Evolutionary conservation across 2,888 invertebrate genomes (phyloP).

Genomic region (Torymus auratus): DNA sequence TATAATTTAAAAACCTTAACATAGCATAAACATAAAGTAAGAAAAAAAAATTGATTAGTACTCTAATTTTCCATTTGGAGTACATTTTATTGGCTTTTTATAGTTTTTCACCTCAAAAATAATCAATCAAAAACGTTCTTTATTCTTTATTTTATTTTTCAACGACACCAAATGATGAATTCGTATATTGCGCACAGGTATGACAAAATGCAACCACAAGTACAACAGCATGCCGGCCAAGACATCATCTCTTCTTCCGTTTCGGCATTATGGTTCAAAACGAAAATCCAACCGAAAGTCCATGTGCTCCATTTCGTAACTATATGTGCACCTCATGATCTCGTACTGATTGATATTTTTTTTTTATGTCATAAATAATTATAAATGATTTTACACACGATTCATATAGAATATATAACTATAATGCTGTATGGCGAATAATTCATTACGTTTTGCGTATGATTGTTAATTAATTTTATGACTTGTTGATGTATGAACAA

Average conservation of each 20-base stretch:
- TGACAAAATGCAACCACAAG: conserved; percentile 59
- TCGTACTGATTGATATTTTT: conserved; percentile 39
- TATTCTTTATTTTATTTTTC: conserved; percentile 3
- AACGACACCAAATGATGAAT: not conserved
- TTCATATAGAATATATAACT: conserved; percentile 6
- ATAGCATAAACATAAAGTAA: too few relatives aligned
- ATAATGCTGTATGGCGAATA: conserved; percentile 18
- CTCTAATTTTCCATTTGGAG: not conserved
- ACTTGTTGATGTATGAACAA: conserved; percentile 18
- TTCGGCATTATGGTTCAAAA: conserved; percentile 56
- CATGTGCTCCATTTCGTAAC: conserved; percentile 57
- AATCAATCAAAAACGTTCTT: not conserved
- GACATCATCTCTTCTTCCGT: conserved; percentile 57
- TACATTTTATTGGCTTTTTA: not conserved
- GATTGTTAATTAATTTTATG: conserved; percentile 48
- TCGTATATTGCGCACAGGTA: conserved; percentile 50
- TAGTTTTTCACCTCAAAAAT: not conserved
- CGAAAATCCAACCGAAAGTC: conserved; percentile 57
- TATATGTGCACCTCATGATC: conserved; percentile 43
- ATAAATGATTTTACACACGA: conserved; percentile 40
- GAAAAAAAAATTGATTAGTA: too few relatives aligned
- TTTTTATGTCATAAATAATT: conserved; percentile 26
- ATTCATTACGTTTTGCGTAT: conserved; percentile 8
- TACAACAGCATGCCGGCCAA: conserved; percentile 60
- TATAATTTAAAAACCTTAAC: too few relatives aligned